phyloP scores from a whole-genome alignment of 2,113 vertebrate genomes.

The Scartelaos histophorus region DNA sequence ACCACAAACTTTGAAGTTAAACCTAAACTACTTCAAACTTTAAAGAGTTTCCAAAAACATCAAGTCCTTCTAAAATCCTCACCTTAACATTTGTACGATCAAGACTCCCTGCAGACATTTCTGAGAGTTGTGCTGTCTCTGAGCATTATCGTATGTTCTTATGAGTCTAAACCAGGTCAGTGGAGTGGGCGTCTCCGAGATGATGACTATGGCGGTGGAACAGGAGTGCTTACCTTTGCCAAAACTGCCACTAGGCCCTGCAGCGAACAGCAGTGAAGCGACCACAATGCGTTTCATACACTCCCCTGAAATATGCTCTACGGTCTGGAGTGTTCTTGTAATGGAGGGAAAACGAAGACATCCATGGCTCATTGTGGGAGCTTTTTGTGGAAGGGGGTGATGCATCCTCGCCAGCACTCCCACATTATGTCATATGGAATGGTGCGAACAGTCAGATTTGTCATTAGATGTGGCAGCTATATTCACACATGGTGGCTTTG shows the following conservation, averaged over 20 bases:
- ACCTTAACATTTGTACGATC: background rate
- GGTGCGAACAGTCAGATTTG: constrained; percentile 74
- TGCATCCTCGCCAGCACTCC: constrained; percentile 75
- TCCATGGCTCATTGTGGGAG: constrained; percentile 65
- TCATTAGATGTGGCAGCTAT: constrained; percentile 77
- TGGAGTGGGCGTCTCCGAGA: constrained; percentile 25
- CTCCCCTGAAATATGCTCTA: constrained; percentile 64
- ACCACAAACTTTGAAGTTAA: background rate
- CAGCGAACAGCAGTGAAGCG: constrained; percentile 47
- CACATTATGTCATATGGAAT: constrained; percentile 75
- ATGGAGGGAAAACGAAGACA: constrained; percentile 54
- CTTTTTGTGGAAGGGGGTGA: constrained; percentile 70
- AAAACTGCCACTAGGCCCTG: constrained; percentile 41
- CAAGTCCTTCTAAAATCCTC: background rate
- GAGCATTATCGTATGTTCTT: constrained; percentile 27
- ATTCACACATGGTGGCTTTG: constrained; percentile 67
- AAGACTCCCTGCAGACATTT: constrained; percentile 31
- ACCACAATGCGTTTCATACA: constrained; percentile 62
- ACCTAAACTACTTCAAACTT: background rate
- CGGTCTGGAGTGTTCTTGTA: constrained; percentile 67
- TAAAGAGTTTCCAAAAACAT: background rate
- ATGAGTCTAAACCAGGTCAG: constrained; percentile 48
- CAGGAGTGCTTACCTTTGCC: constrained; percentile 36
- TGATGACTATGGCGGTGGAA: constrained; percentile 26
- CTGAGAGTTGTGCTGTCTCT: constrained; percentile 23